A percentile compares a stretch with the other conserved stretches of the same genome.
Conservation (phyloP, 2,113 vertebrate genomes). For the Daubentonia madagascariensis region DNA sequence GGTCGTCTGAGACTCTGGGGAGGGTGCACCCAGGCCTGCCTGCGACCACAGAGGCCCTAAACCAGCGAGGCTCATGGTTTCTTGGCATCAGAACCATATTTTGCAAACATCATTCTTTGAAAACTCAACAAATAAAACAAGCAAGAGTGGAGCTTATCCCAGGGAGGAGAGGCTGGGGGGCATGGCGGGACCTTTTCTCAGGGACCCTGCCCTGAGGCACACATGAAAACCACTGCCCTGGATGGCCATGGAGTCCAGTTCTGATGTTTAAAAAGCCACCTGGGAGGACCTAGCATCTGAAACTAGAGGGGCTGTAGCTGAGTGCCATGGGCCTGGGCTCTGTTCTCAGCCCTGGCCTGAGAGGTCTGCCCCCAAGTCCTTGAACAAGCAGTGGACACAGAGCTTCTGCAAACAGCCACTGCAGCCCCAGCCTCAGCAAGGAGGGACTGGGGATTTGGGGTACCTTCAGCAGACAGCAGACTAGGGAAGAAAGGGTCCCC, state of each 20-base stretch:
- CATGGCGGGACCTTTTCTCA: accelerated
- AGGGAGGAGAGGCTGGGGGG: no score
- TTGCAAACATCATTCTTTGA: background rate
- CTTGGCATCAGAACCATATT: background rate
- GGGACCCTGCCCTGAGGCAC: accelerated
- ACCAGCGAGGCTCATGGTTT: accelerated
- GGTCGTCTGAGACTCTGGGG: background rate
- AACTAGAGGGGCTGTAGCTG: no score
- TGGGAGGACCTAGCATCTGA: accelerated
- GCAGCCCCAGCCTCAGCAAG: accelerated
- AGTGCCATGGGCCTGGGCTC: background rate
- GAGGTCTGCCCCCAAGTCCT: accelerated
- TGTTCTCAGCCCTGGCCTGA: accelerated
- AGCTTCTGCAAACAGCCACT: background rate
- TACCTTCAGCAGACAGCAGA: accelerated
- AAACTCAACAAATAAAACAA: background rate
- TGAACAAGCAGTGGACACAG: accelerated
- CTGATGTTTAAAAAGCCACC: accelerated
- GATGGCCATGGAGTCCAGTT: accelerated
- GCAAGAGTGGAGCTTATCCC: accelerated
- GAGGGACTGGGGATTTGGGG: accelerated
- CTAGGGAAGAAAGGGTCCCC: background rate
- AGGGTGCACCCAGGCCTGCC: accelerated
- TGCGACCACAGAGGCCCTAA: accelerated
- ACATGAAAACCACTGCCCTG: accelerated